Evolutionary conservation across 2,888 invertebrate genomes (phyloP), one percentile per base, ranked within the genome.

Genomic region (Hyposoter didymator): DNA sequence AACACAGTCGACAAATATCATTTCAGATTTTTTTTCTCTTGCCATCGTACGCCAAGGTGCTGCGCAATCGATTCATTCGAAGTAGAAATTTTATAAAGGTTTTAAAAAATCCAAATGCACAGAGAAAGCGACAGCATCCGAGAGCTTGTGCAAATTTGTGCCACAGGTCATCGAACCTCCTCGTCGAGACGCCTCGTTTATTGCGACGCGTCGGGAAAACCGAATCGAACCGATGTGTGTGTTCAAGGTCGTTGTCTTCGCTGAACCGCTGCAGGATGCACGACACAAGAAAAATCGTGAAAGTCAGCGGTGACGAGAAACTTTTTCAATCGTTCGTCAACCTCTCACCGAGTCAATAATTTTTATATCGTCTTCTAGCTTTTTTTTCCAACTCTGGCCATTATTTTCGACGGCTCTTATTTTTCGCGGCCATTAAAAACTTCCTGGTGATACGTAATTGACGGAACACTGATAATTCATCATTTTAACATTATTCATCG

Each of bases 91-190:
- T 39, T 39, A 39, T 64, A 70, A 47, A 14, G 19, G 28, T 47
- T n/a, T 47, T 19, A 49, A 47, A 28, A 35, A 47, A 62, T 22
- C 49, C 10, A 64, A 49, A 35, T n/a, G 28, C 28, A 35, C 47
- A 64, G 76, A 72, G 76, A 76, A 82, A 82, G 76, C 76, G 82
- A 70, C 49, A 70, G 49, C 64, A 22, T 74, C 47, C 10, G 22
- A 62, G 74, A 81, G 55, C 55, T 81, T 81, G 14, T 35, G 82
- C 59, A 62, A 28, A 69, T 78, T 78, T 45, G 67, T 14, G 69
- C 14, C 45, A 49, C 62, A 67, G 73, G 39, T 72, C 82, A 55
- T 59, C 43, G 66, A 55, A 82, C 82, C 55, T 39, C 59, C 45
- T 32, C 12, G n/a, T 59, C 12, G n/a, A 2, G 49, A 14, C 62